phyloP scores from a whole-genome alignment of 2,113 vertebrate species.

The Gopherus flavomarginatus region DNA sequence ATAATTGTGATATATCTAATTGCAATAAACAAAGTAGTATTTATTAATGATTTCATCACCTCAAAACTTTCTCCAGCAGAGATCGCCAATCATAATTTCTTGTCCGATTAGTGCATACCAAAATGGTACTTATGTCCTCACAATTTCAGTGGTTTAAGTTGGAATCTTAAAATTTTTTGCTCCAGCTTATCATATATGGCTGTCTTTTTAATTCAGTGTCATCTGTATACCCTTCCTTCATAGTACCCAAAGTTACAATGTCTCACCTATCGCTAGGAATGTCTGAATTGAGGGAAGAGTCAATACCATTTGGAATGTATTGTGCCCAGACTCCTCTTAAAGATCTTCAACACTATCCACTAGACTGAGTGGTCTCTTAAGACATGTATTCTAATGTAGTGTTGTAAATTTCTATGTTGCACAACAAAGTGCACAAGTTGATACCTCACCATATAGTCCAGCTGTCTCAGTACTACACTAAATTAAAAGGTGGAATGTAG shows the following conservation, averaged over 20 bases:
- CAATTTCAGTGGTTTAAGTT: background rate
- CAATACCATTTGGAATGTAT: background rate
- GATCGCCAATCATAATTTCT: background rate
- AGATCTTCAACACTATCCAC: background rate
- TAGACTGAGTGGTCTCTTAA: background rate
- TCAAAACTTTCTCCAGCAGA: background rate
- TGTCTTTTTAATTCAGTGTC: background rate
- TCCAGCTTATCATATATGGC: background rate
- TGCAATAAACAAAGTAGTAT: conserved; percentile 50
- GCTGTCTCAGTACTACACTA: background rate
- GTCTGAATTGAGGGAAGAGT: background rate
- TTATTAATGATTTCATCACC: conserved; percentile 45
- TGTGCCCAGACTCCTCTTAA: background rate
- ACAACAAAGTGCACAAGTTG: background rate
- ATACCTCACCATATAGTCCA: background rate
- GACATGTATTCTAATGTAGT: background rate
- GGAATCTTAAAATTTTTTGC: background rate
- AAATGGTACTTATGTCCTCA: background rate
- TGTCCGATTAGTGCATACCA: background rate
- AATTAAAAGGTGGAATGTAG: background rate
- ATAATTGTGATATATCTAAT: conserved; percentile 45
- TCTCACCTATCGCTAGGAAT: background rate
- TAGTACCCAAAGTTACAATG: background rate
- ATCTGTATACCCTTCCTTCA: background rate
- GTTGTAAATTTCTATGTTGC: background rate